Evolutionary conservation across 2,113 vertebrate genomes (phyloP), one percentile per base, ranked within the genome.

Genomic region (Hippocampus mohnikei): DNA sequence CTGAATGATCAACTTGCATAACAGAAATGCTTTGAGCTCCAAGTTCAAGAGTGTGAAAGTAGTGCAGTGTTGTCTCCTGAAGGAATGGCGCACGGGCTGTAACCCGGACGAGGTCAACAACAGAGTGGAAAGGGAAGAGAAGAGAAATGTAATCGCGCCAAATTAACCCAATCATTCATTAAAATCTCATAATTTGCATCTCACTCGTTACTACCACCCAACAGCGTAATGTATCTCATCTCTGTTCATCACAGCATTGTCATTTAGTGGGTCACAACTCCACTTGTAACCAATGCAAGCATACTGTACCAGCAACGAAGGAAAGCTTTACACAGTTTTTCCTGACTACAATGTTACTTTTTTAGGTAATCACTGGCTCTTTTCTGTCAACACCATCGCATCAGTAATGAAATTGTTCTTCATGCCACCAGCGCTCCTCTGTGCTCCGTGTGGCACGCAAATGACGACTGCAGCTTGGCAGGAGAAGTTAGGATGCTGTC

Each of bases 401-500:
- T 77, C 29, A 72, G 72, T 73, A 77, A 29, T 27, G 62, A 74
- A 73, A 46, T 66, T 18, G 40, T 69, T 77, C 27, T 41, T 40
- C 67, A 21, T 58, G 15, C 67, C 81, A 72, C 66, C 10, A n/a
- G n/a, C 40, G 41, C 40, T 75, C 42, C 48, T 69, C 33, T 83
- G 62, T 74, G 77, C 86, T 83, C 71, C 70, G 40, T 0, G 41
- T 41, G 5, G 67, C 33, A 33, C 5, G 33, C 33, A 37, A 37
- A 37, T 37, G 33, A 37, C 75, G 69, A 52, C 68, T 90, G 91
- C 91, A 75, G 68, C 42, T 73, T 77, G 91, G 91, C 90, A 82
- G 85, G 91, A 87, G 89, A 92, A 93, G 92, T 88, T 90, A 89
- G 75, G 91, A 94, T 92, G 94, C 95, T 95, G 92, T 94, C 94